Percentiles rank a stretch among this genome's conserved stretches.
These are phyloP conservation scores for Gavialis gangeticus DNA, from an alignment of 2,113 vertebrate genomes.

Conservation along the genomic window DNA sequence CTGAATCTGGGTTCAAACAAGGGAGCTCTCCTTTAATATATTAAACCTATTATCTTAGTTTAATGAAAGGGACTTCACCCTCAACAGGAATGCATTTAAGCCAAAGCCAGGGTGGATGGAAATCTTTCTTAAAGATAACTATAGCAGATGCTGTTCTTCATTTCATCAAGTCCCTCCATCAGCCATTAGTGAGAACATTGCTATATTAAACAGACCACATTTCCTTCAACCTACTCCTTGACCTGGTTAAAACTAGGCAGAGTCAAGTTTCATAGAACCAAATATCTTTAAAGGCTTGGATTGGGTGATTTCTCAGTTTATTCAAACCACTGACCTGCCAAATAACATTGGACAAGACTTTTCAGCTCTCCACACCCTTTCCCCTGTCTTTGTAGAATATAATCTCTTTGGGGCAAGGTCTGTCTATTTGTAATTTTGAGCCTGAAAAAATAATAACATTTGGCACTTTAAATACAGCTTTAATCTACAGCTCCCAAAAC, in stretches of 20 bases:
- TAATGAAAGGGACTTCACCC: neutral
- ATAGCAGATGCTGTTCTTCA: neutral
- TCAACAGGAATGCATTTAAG: neutral
- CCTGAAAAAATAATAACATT: too few relatives aligned
- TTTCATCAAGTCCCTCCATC: neutral
- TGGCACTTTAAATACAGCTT: too few relatives aligned
- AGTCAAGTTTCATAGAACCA: neutral
- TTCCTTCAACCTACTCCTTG: neutral
- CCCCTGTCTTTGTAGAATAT: too few relatives aligned
- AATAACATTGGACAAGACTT: too few relatives aligned
- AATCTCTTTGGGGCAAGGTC: too few relatives aligned
- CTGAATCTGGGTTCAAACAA: neutral
- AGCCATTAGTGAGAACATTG: neutral
- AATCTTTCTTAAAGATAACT: neutral
- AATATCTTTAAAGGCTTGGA: neutral
- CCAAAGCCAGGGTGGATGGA: neutral
- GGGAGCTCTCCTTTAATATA: neutral
- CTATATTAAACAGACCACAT: neutral
- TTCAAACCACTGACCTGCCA: too few relatives aligned
- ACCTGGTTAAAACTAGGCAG: neutral
- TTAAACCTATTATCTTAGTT: neutral
- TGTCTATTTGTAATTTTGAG: too few relatives aligned
- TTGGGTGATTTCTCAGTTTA: neutral
- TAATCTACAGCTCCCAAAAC: too few relatives aligned
- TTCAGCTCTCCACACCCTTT: too few relatives aligned